Evolutionary conservation across 2,888 invertebrate genomes (phyloP).

Genomic region (Dorcus hopei): DNA sequence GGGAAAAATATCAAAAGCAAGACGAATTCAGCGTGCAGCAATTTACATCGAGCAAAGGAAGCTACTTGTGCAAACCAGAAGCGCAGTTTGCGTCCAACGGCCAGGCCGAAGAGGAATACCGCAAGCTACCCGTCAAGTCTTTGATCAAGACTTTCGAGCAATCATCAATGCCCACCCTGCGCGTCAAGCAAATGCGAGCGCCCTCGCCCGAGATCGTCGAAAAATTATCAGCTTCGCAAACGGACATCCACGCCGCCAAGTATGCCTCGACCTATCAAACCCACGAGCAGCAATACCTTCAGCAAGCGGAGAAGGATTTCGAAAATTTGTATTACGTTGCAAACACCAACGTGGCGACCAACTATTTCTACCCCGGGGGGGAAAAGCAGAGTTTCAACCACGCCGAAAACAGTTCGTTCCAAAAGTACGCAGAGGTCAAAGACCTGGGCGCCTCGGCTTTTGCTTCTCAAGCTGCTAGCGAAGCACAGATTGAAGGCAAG

Average conservation of each 20-base stretch:
- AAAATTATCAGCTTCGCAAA: constrained; percentile 22
- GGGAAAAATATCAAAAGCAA: constrained; percentile 9
- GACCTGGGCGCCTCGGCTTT: background rate
- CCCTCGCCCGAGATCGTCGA: constrained; percentile 41
- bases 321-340: constrained; percentile 45
- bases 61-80: constrained; percentile 1
- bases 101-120: constrained; percentile 38
- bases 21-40: constrained; percentile 8
- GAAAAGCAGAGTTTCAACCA: constrained; percentile 29
- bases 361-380: constrained; percentile 36
- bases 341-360: constrained; percentile 41
- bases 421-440: constrained; percentile 37
- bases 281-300: constrained; percentile 27
- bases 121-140: constrained; percentile 48
- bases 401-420: constrained; percentile 46
- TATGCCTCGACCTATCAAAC: background rate
- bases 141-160: constrained; percentile 63
- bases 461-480: background rate
- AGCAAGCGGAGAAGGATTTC: constrained; percentile 40
- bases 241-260: constrained; percentile 1
- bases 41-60: constrained; percentile 3
- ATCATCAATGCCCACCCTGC: constrained; percentile 56
- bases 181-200: constrained; percentile 53
- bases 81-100: background rate
- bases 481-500: background rate